phyloP scores from a whole-genome alignment of 2,113 vertebrate species.

The Sebastes fasciatus region DNA sequence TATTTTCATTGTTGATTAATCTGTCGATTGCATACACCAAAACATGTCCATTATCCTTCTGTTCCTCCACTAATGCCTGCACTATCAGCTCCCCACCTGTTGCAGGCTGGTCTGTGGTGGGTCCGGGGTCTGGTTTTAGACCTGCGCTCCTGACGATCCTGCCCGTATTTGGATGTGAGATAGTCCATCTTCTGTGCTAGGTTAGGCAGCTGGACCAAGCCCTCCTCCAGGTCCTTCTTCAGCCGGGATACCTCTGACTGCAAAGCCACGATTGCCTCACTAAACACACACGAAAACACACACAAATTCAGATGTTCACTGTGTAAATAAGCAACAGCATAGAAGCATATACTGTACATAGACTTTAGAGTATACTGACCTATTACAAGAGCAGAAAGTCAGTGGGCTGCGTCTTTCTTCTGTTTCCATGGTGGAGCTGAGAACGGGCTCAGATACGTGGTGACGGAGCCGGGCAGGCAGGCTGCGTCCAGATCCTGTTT shows the following conservation, averaged over 20 bases:
- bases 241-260: conserved; percentile 81
- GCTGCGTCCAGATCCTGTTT: conserved; percentile 49
- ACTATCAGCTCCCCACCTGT: conserved; percentile 61
- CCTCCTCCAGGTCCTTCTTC: conserved; percentile 80
- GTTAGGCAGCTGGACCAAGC: conserved; percentile 79
- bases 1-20: no score
- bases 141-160: conserved; percentile 56
- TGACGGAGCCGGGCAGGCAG: conserved; percentile 24
- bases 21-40: neutral
- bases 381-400: conserved; percentile 78
- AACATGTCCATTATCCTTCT: neutral
- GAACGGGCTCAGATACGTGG: conserved; percentile 35
- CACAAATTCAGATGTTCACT: neutral
- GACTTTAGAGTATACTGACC: conserved; percentile 52
- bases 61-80: neutral
- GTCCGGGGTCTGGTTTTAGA: conserved; percentile 51
- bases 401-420: conserved; percentile 33
- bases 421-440: conserved; percentile 45
- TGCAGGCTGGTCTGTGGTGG: conserved; percentile 40
- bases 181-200: conserved; percentile 76
- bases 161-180: conserved; percentile 63
- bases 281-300: conserved; percentile 42
- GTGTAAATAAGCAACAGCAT: neutral
- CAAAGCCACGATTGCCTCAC: conserved; percentile 80
- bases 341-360: no score